Evolutionary conservation across 2,113 vertebrate genomes (phyloP), one percentile per base, ranked within the genome.

Genomic region (Poecilia latipinna): DNA sequence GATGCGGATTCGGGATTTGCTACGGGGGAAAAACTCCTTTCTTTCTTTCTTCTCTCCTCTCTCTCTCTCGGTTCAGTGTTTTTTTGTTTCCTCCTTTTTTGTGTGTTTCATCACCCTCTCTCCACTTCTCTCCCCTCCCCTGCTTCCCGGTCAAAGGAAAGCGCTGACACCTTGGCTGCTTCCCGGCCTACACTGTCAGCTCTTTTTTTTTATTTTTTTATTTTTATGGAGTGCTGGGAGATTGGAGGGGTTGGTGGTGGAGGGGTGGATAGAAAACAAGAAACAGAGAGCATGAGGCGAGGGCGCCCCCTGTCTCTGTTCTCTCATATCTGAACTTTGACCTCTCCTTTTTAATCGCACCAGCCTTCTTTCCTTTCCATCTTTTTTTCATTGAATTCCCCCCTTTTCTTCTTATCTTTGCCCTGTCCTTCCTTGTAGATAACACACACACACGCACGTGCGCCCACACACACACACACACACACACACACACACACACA

Each of bases 151-250:
- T 92, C 90, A 90, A 94, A 92, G 84, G 82, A 94, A 94, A 94
- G 91, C 85, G 91, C 93, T 94, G 93, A 94, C 93, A 91, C 88
- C 86, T 90, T 82, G 86, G 83, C 90, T 86, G 85, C 78, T 79
- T 89, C 84, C 78, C 32, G 65, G 90, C 85, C 79, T 88, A 86
- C 88, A 82, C 86, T 85, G 93, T 93, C 92, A 93, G 90, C 92
- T 90, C 85, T 93, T 93, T 57, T 91, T 91, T 92, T 90, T 89
- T 82, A 12, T 37, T 37, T 37, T 37, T 37, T 33, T 81, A 88
- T 91, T 84, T 76, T 86, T 69, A 78, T 37, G 60, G 75, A 35
- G 64, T n/a, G 33, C 11, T 12, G 19, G 33, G 32, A 22, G 28
- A 32, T 17, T 32, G 61, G 61, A 63, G 61, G 61, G 65, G 26